A percentile compares a stretch with the other conserved stretches of the same genome.
Conservation (phyloP, 2,797 vertebrate species). For the Rhinatrema bivittatum region DNA sequence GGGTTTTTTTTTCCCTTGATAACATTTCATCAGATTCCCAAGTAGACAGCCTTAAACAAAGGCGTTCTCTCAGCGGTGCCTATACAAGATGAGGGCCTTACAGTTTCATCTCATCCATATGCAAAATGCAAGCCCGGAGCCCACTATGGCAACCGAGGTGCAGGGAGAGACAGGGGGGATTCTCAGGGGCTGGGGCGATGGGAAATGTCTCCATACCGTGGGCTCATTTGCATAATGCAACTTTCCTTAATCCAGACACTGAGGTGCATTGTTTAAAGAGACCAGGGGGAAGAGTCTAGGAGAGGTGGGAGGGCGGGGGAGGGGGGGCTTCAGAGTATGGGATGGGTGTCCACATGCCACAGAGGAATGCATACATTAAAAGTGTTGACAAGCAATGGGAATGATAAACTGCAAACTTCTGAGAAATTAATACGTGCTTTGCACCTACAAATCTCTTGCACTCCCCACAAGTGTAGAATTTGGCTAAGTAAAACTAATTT, state of each 20-base stretch:
- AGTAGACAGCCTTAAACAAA: conserved; percentile 48
- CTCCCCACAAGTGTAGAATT: too few relatives aligned
- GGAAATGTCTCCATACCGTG: conserved; percentile 36
- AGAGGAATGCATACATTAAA: conserved; percentile 10
- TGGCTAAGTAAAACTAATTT: too few relatives aligned
- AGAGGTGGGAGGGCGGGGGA: conserved; percentile 20
- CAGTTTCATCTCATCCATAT: conserved; percentile 52
- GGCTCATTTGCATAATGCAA: conserved; percentile 54
- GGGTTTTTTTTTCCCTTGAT: not conserved
- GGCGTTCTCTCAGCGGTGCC: conserved; percentile 48
- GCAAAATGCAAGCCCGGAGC: conserved; percentile 54
- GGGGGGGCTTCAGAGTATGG: conserved; percentile 14
- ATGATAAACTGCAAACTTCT: too few relatives aligned
- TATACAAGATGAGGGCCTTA: conserved; percentile 38
- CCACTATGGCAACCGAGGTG: conserved; percentile 48
- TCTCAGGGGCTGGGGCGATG: conserved; percentile 33
- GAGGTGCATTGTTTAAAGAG: conserved; percentile 51
- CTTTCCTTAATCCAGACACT: conserved; percentile 50
- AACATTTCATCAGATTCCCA: conserved; percentile 29
- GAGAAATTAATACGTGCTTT: too few relatives aligned
- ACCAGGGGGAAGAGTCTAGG: conserved; percentile 13
- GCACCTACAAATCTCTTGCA: too few relatives aligned
- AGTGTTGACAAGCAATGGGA: too few relatives aligned
- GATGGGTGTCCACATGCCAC: conserved; percentile 19
- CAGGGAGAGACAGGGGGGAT: conserved; percentile 36